These are phyloP conservation scores for Pachyuromys duprasi DNA, from an alignment of 2,797 vertebrate species.

Conservation along the genomic window DNA sequence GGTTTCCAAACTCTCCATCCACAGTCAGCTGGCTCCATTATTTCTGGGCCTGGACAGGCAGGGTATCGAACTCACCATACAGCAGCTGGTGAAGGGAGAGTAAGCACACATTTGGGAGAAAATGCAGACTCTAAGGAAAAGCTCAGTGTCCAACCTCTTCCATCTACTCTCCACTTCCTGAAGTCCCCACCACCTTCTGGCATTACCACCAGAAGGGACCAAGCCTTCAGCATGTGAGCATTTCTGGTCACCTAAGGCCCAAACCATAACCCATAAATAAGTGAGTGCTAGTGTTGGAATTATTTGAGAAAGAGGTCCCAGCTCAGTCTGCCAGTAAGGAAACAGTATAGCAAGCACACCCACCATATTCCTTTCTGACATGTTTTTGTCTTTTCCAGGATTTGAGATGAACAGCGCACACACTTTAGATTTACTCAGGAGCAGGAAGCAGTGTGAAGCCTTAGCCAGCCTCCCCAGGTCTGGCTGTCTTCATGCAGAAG, in stretches of 20 bases:
- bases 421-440: not conserved
- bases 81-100: not conserved
- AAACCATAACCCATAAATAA: not conserved
- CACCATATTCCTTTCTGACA: not conserved
- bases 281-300: not conserved
- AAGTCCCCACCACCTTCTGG: not conserved
- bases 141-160: not conserved
- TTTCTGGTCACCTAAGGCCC: not conserved
- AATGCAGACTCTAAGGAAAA: not conserved
- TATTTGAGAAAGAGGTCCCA: not conserved
- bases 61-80: not conserved
- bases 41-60: not conserved
- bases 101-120: not conserved
- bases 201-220: not conserved
- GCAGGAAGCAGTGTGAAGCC: not conserved
- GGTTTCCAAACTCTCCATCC: not conserved
- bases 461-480: not conserved
- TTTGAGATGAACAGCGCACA: not conserved
- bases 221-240: not conserved
- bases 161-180: not conserved
- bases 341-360: not conserved
- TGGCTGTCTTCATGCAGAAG: not conserved
- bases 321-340: not conserved
- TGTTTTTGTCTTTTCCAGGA: not conserved
- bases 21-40: not conserved